Evolutionary conservation across 2,113 vertebrate species (phyloP).

Genomic region (Charina bottae): DNA sequence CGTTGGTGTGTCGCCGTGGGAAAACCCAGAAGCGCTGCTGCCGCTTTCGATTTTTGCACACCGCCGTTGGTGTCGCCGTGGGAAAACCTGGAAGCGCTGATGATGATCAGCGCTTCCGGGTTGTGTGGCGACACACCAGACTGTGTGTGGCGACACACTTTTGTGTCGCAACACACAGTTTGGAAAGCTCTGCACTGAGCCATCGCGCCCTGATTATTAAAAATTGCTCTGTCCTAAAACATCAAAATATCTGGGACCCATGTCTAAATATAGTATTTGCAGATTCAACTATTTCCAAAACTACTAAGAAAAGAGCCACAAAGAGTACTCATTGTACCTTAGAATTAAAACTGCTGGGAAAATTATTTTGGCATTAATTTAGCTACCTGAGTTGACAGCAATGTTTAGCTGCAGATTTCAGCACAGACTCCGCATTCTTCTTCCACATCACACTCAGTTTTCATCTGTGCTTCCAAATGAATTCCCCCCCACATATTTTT

Average conservation of each 20-base stretch:
- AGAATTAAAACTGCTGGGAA: constrained; percentile 29
- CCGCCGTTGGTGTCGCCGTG: no score
- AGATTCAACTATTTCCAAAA: neutral
- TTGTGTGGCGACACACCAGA: no score
- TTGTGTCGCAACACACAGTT: no score
- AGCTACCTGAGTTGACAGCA: neutral
- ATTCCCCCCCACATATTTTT: no score
- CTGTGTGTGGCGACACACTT: no score
- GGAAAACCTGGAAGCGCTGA: no score
- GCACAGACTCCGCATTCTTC: neutral
- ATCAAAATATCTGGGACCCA: neutral
- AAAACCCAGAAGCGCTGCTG: no score
- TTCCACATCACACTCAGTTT: constrained; percentile 7
- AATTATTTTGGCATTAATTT: constrained; percentile 17
- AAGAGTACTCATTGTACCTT: neutral
- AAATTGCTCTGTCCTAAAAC: neutral
- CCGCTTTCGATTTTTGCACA: no score
- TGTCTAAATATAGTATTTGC: neutral
- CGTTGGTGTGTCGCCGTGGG: no score
- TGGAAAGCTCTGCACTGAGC: no score
- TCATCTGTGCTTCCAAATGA: neutral
- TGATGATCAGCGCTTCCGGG: no score
- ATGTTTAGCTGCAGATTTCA: neutral
- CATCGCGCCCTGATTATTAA: no score
- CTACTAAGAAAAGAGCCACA: neutral